Evolutionary conservation across 1,140 invertebrate genomes (phyloP).

Genomic region (Atopsyche davidsoni): DNA sequence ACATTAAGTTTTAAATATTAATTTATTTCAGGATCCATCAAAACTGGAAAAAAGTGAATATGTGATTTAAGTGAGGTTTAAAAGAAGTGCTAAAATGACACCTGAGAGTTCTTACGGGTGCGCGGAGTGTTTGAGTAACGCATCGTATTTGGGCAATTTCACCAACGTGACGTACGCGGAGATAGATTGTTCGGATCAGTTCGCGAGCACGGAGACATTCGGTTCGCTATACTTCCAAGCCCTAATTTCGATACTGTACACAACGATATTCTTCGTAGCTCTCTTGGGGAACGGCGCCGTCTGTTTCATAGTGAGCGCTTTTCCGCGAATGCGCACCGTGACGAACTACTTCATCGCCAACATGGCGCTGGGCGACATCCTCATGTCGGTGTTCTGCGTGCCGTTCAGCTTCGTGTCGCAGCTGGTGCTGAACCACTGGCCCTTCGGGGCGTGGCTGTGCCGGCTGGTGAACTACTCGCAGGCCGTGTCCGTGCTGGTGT

Average conservation of each 20-base stretch:
- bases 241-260: slow-evolving; percentile 67
- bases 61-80: no score
- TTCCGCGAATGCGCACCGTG: slow-evolving; percentile 76
- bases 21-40: no score
- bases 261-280: slow-evolving; percentile 65
- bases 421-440: slow-evolving; percentile 71
- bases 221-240: slow-evolving; percentile 52
- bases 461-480: slow-evolving; percentile 71
- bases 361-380: slow-evolving; percentile 75
- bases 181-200: slow-evolving; percentile 19
- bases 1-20: no score
- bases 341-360: slow-evolving; percentile 86
- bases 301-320: slow-evolving; percentile 72
- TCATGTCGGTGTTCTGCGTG: slow-evolving; percentile 81
- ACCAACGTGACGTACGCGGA: no score
- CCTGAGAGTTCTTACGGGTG: no score
- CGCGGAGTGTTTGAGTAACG: no score
- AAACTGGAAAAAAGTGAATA: no score
- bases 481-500: slow-evolving; percentile 75
- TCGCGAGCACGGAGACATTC: slow-evolving; percentile 14
- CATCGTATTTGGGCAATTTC: no score
- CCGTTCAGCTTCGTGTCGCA: slow-evolving; percentile 77
- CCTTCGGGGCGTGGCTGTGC: slow-evolving; percentile 73
- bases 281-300: slow-evolving; percentile 74
- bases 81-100: no score